Base-by-base conservation (phyloP, 2,888 invertebrate genomes). In the Hylaea fasciaria region DNA sequence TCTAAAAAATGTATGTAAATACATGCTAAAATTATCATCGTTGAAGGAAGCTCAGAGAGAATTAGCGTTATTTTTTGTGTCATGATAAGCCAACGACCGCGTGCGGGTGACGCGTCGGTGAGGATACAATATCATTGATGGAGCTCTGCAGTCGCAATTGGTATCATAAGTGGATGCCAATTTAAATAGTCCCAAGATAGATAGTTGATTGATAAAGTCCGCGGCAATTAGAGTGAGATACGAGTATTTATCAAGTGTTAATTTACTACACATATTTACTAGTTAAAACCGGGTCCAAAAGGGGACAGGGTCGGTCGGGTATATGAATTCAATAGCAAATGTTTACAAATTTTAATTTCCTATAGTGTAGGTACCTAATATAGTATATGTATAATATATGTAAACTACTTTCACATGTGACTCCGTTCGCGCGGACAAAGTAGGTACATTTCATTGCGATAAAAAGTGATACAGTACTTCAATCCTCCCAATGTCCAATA, bases 61-160 rank as follows among this genome's bases (percentile, higher is more conserved):
- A 52, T 64, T 62, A 64, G 64, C 41, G 32, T 54, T 48, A 48
- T 46, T 50, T 51, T 57, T 41, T 35, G 40, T 39, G 53, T 64
- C 54, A 60, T 14, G 62, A 69, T 64, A 65, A 62, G 65, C 60
- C 67, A 65, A 67, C 62, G 65, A 67, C 62, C 69, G 62, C 13
- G 12, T 17, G 13, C 29, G 8, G 13, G 3, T 46, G 37, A 13
- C 32, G 16, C 8, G 32, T 46, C 13, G 37, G 37, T 10, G 37
- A 12, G 12, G 37, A 12, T 12, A 10, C 37, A 37, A 37, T 12
- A 10, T n/a, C 12, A 12, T 37, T 37, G 12, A 12, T 10, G 11
- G n/a, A n/a, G n/a, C 12, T 37, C 37, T 12, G n/a, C 37, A 37
- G 2, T 35, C 16, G 7, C 35, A 35, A 14, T 35, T 10, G 16